Percentiles rank a stretch among this genome's conserved stretches.
These are phyloP conservation scores for Aix galericulata DNA, from an alignment of 2,113 vertebrate genomes.

Conservation along the genomic window DNA sequence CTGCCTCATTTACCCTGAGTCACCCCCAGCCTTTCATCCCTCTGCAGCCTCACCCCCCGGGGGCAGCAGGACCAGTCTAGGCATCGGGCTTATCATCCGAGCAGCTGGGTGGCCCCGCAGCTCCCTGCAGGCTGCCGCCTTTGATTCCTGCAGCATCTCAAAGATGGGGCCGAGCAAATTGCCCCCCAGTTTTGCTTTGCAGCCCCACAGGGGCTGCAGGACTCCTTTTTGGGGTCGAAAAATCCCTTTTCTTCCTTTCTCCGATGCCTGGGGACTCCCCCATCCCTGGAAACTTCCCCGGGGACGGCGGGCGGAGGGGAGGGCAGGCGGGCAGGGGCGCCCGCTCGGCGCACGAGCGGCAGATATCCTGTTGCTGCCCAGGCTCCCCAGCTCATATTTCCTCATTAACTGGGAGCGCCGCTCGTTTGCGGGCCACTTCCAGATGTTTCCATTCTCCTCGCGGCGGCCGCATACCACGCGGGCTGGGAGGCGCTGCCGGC, in stretches of 20 bases:
- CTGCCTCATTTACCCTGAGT: conserved; percentile 24
- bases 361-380: conserved; percentile 60
- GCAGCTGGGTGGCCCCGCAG: not conserved
- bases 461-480: not conserved
- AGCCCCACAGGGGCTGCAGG: not conserved
- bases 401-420: conserved; percentile 55
- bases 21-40: conserved; percentile 1
- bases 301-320: not conserved
- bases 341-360: not conserved
- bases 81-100: conserved; percentile 12
- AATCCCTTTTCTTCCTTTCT: not conserved
- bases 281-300: not conserved
- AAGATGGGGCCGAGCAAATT: not conserved
- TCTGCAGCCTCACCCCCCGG: not conserved
- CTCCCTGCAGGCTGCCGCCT: not conserved
- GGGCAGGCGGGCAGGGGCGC: not conserved
- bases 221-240: not conserved
- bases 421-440: conserved; percentile 47
- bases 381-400: conserved; percentile 50
- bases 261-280: too few relatives aligned
- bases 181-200: not conserved
- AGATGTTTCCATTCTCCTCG: conserved; percentile 64
- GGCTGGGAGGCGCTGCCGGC: not conserved
- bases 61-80: conserved; percentile 7
- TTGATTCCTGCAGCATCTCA: conserved; percentile 46